These are phyloP conservation scores for Tiliacea aurago DNA, from an alignment of 2,888 invertebrate genomes.

Conservation along the genomic window DNA sequence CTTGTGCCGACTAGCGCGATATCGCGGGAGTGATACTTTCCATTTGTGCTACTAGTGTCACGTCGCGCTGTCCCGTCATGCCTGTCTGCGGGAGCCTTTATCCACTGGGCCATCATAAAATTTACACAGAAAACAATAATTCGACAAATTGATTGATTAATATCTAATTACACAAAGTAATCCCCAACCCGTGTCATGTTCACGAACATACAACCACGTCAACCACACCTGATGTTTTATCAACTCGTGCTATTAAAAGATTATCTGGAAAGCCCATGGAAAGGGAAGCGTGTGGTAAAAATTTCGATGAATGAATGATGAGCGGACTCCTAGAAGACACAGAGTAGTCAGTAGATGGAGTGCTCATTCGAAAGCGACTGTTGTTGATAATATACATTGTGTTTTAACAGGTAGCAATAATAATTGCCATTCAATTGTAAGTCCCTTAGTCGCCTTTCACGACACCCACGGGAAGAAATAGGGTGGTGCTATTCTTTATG, in stretches of 20 bases:
- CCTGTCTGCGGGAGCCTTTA: too few relatives aligned
- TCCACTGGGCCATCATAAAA: too few relatives aligned
- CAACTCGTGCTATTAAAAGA: slow-evolving; percentile 36
- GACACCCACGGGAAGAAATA: too few relatives aligned
- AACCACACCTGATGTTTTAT: slow-evolving; percentile 24
- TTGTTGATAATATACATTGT: neutral
- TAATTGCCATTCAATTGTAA: too few relatives aligned
- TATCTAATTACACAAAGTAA: neutral
- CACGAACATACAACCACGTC: neutral
- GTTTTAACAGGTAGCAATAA: neutral
- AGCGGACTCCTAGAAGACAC: slow-evolving; percentile 11
- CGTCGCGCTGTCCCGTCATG: too few relatives aligned
- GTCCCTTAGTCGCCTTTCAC: too few relatives aligned
- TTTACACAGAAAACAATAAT: too few relatives aligned
- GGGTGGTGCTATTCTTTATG: too few relatives aligned
- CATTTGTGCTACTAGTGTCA: too few relatives aligned
- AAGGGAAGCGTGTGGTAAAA: slow-evolving; percentile 18
- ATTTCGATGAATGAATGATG: slow-evolving; percentile 52
- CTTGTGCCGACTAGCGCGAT: too few relatives aligned
- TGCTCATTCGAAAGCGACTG: neutral
- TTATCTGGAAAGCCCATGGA: slow-evolving; percentile 29
- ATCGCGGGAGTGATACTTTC: too few relatives aligned
- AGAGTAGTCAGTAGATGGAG: slow-evolving; percentile 18
- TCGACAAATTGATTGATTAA: neutral
- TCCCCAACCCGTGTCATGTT: neutral